Percentiles rank a stretch among this genome's conserved stretches.
Evolutionary conservation across 2,113 vertebrate species (phyloP).

Genomic region (Phainopepla nitens): DNA sequence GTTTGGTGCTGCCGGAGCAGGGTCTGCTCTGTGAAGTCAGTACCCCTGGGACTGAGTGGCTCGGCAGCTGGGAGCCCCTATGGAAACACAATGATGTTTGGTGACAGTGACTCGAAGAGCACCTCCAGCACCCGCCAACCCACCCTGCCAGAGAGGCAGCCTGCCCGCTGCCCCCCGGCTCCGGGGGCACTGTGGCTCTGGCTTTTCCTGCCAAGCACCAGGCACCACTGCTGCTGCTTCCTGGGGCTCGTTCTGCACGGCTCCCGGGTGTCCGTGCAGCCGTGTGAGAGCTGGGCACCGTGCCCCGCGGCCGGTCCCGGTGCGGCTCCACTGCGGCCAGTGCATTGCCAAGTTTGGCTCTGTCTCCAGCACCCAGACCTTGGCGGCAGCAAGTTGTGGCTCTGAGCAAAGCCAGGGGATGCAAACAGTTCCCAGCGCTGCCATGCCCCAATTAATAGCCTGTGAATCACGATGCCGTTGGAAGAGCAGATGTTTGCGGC

Average conservation of each 20-base stretch:
- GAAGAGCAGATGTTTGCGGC: conserved; percentile 47
- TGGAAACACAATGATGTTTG: fast-evolving
- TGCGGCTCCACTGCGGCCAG: background rate
- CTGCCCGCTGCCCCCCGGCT: fast-evolving
- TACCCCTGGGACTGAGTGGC: fast-evolving
- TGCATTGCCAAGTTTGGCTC: background rate
- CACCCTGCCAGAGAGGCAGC: fast-evolving
- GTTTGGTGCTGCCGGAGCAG: background rate
- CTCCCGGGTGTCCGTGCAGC: fast-evolving
- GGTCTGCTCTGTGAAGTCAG: background rate
- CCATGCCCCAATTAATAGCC: conserved; percentile 50
- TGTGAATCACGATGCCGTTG: conserved; percentile 38
- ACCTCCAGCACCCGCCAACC: background rate
- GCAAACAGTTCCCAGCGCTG: conserved; percentile 7
- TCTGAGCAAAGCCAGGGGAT: conserved; percentile 33
- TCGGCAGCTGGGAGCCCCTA: background rate
- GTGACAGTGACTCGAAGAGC: background rate
- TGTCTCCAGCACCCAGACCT: background rate
- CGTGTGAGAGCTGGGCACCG: background rate
- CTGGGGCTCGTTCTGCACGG: fast-evolving
- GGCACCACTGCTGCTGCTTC: background rate
- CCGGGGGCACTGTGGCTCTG: fast-evolving
- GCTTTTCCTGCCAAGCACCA: background rate
- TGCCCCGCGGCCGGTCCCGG: fast-evolving
- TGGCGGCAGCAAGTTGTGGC: conserved; percentile 28